Conservation (phyloP, 2,113 vertebrate species). For the Rousettus leschenaultii region DNA sequence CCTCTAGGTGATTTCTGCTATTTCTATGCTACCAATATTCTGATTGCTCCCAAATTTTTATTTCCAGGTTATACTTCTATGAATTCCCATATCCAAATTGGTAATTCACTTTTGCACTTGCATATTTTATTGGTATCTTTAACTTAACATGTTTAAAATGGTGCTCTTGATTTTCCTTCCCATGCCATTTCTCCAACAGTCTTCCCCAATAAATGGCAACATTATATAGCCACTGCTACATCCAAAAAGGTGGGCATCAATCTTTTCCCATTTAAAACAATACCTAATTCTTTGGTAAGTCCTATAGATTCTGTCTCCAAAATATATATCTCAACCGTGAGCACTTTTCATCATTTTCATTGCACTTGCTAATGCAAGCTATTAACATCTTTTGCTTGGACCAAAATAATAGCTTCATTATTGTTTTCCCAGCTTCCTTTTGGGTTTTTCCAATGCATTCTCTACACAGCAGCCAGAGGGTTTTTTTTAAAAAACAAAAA, state of each 20-base stretch:
- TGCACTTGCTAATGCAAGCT: neutral
- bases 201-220: neutral
- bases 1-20: neutral
- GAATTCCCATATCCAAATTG: constrained; percentile 24
- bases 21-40: constrained; percentile 17
- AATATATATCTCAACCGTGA: neutral
- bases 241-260: neutral
- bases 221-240: neutral
- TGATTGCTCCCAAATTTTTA: constrained; percentile 15
- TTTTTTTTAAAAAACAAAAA: neutral
- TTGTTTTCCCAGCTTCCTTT: neutral
- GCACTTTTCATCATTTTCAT: neutral
- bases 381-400: neutral
- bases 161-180: neutral
- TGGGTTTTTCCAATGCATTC: neutral
- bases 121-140: constrained; percentile 18
- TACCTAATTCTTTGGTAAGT: neutral
- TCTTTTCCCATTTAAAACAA: constrained; percentile 18
- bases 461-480: neutral
- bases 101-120: constrained; percentile 11
- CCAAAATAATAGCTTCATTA: neutral
- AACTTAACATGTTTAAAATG: constrained; percentile 17
- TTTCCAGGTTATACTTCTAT: neutral
- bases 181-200: neutral
- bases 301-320: neutral